A percentile compares a stretch with the other conserved stretches of the same genome.
Conservation (phyloP, 2,113 vertebrate species). For the Tautogolabrus adspersus region DNA sequence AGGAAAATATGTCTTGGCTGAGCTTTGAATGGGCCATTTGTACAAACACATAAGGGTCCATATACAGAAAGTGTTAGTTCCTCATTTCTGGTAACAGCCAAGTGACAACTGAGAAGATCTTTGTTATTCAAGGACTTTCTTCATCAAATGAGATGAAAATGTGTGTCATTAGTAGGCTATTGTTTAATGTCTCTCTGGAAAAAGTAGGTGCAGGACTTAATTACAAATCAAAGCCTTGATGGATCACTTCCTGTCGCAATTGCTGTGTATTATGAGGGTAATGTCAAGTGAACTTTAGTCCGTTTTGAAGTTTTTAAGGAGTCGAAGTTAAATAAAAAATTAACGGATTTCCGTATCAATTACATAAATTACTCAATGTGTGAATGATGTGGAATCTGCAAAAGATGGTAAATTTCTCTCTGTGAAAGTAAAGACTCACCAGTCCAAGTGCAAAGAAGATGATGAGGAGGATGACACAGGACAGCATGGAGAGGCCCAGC, state of each 20-base stretch:
- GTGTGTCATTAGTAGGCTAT: neutral
- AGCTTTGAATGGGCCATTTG: neutral
- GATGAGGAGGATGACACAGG: slow-evolving; percentile 84
- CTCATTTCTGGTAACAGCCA: neutral
- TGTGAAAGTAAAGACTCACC: slow-evolving; percentile 84
- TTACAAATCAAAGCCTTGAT: neutral
- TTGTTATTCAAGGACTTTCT: too few relatives aligned
- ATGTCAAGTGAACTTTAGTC: neutral
- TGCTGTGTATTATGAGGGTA: neutral
- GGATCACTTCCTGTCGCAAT: neutral
- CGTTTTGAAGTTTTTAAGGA: too few relatives aligned
- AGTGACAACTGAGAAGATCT: neutral
- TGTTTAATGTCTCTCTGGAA: neutral
- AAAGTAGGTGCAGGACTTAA: neutral
- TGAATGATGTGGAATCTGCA: neutral
- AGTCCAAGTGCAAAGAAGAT: slow-evolving; percentile 81
- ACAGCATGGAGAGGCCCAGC: slow-evolving; percentile 86
- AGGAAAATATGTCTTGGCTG: neutral
- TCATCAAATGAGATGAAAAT: neutral
- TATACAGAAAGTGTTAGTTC: neutral
- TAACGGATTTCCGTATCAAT: too few relatives aligned
- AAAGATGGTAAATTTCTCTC: neutral
- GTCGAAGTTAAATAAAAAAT: too few relatives aligned
- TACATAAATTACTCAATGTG: neutral
- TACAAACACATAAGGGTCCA: neutral